Percentiles rank a stretch among this genome's conserved stretches.
Conservation (phyloP, 2,797 vertebrate genomes). For the Carcharodon carcharias region DNA sequence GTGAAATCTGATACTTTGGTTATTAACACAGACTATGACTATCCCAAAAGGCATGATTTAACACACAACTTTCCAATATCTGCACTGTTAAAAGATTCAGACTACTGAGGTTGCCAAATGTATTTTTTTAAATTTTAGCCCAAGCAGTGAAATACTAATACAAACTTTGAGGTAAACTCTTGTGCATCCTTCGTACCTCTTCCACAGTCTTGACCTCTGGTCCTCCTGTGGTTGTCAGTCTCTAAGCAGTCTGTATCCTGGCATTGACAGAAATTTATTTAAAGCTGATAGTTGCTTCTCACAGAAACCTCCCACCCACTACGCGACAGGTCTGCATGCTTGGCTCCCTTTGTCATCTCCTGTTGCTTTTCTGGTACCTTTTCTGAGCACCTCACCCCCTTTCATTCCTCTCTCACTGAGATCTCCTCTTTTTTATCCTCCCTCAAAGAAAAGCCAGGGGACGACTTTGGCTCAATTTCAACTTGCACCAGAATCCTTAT, state of each 20-base stretch:
- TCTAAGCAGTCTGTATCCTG: background rate
- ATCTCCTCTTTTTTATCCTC: background rate
- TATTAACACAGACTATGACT: background rate
- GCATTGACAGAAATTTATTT: background rate
- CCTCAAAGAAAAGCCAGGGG: background rate
- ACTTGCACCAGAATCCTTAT: background rate
- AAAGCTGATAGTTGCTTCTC: background rate
- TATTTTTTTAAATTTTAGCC: background rate
- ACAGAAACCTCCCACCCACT: too few relatives aligned
- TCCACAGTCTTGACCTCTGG: too few relatives aligned
- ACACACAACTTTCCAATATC: background rate
- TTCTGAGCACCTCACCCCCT: background rate
- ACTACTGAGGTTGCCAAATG: background rate
- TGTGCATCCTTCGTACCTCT: background rate
- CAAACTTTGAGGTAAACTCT: background rate
- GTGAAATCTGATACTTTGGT: background rate
- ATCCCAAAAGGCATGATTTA: background rate
- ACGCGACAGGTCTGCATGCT: background rate
- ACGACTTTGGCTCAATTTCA: background rate
- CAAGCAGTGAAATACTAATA: background rate
- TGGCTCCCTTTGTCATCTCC: background rate
- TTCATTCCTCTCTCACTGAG: background rate
- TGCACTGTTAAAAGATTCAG: background rate
- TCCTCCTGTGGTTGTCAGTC: background rate
- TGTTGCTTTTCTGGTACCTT: background rate